Base-by-base conservation (phyloP, 2,797 vertebrate species). In the Sebastes diploproa region DNA sequence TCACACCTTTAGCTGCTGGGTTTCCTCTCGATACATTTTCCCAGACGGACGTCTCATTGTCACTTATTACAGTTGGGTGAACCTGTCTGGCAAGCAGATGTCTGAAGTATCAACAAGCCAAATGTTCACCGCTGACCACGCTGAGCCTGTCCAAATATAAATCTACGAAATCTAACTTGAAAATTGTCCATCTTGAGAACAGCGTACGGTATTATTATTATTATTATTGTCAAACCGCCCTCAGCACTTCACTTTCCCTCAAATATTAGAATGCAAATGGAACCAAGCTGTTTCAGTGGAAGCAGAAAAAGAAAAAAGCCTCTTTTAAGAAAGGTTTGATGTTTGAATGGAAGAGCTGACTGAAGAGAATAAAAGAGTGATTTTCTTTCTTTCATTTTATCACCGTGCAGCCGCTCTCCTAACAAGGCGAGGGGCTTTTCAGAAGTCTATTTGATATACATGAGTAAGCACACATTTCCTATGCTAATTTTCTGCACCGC, bases 1-100 rank as follows among this genome's bases (percentile, higher is more conserved):
- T 89, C 87, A 65, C 90, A 82, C 75, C 86, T 94, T 91, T 94
- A 80, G 90, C 94, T 90, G 90, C 80, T 86, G 91, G 89, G 88
- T 89, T 84, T 66, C 66, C 66, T 77, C 69, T 75, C 88, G 84
- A 88, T 92, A 86, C 92, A 85, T 89, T n/a, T 84, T 77, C 85
- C 91, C 89, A 87, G 84, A 85, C 92, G 94, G 90, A 75, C 90
- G 89, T 83, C 88, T 80, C 75, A 70, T 68, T 91, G 59, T 82
- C 88, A 88, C 91, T 93, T 93, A 88, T 81, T 85, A 70, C 87
- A 75, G 75, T 84, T 59, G 81, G 92, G 78, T 90, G 91, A 90
- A 75, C 58, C 54, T 61, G 70, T 74, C 65, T 87, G 88, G 61
- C 85, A 77, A 77, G 89, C 88, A 93, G 69, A 90, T 91, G 85